Base-by-base conservation (phyloP, 2,113 vertebrate species). In the Mesoclemmys tuberculata region DNA sequence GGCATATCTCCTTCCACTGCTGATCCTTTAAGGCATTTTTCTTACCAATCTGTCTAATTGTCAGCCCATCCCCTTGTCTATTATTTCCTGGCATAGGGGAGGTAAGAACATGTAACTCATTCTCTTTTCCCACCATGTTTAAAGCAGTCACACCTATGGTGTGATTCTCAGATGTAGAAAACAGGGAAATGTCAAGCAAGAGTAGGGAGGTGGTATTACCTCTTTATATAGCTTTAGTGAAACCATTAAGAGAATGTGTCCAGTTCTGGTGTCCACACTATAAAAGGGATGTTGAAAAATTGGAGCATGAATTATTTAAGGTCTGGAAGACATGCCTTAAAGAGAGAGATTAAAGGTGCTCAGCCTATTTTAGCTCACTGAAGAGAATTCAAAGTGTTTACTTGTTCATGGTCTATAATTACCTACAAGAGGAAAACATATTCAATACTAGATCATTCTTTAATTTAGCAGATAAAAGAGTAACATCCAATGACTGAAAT, bases 311-410 rank as follows among this genome's bases (percentile, higher is more conserved):
- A 84, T 0, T 6, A 85, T 38, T 21, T 58, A 27, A 89, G 54
- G n/a, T 83, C 78, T 90, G 85, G 29, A 80, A 24, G 85, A 24
- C 55, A 74, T 31, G 22, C 14, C 84, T 14, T 52, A 14, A 0
- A 4, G n/a, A 64, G 77, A 52, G 35, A 0, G 0, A 21, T 11
- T 85, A 64, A 74, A 82, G 51, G 13, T 52, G 58, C 2, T 0
- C 78, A 74, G 48, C 26, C 56, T 79, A 38, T 52, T 46, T 82
- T 93, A 1, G 1, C 49, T 51, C 55, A 1, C n/a, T 86, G 44
- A 82, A 84, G 74, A 55, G 48, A 49, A 71, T 56, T 44, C 3
- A 55, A 64, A 80, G 61, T 31, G 29, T 68, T 26, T 52, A 52
- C 14, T 51, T 16, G 44, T 9, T 90, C 35, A 48, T 35, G 24